These are phyloP conservation scores for Clitarchus hookeri DNA, from an alignment of 2,888 invertebrate species.

Conservation along the genomic window DNA sequence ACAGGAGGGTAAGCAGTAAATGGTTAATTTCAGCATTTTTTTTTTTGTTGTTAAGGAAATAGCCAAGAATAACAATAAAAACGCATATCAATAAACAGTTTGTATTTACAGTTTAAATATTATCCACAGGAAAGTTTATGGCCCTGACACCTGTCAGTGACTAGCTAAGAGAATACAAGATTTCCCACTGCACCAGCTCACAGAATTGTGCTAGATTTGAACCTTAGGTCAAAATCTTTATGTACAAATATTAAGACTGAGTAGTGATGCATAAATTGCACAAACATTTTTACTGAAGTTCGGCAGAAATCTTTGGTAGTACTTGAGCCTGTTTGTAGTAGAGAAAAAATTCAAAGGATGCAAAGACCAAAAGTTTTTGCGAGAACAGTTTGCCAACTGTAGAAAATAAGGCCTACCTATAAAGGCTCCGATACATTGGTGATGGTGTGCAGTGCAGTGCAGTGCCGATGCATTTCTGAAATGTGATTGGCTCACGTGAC, in stretches of 20 bases:
- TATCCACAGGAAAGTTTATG: background rate
- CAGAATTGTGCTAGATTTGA: background rate
- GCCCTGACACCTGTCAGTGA: background rate
- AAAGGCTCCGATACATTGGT: too few relatives aligned
- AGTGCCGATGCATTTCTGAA: too few relatives aligned
- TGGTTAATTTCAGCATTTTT: too few relatives aligned
- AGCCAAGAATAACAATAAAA: background rate
- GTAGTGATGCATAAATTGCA: background rate
- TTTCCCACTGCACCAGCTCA: background rate
- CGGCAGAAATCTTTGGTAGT: background rate
- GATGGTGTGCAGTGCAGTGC: too few relatives aligned
- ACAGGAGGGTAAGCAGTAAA: too few relatives aligned
- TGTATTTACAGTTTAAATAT: background rate
- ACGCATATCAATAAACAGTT: background rate
- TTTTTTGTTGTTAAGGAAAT: too few relatives aligned
- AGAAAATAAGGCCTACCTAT: too few relatives aligned
- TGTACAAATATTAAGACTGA: background rate
- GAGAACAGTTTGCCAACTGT: too few relatives aligned
- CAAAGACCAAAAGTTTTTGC: too few relatives aligned
- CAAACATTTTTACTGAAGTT: background rate
- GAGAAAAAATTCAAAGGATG: too few relatives aligned
- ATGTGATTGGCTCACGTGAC: too few relatives aligned
- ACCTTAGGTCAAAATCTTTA: background rate
- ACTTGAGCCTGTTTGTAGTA: background rate
- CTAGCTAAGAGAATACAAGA: background rate